A percentile compares a stretch with the other conserved stretches of the same genome.
phyloP scores from a whole-genome alignment of 1,140 invertebrate genomes.

The Zaprionus inermis region DNA sequence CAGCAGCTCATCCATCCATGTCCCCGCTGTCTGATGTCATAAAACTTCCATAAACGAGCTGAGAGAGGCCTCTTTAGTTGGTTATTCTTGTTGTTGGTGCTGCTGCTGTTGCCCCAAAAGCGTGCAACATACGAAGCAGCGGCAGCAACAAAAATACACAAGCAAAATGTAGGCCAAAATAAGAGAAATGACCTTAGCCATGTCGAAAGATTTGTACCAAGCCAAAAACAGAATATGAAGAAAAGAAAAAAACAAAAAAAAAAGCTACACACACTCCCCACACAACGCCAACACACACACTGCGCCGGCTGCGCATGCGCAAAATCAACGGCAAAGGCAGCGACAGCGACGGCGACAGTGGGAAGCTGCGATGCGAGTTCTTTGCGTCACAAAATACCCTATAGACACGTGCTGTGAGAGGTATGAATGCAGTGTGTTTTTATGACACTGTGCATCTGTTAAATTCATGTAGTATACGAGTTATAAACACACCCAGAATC shows the following conservation, averaged over 20 bases:
- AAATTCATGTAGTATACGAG: no score
- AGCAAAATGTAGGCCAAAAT: constrained; percentile 58
- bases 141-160: constrained; percentile 26
- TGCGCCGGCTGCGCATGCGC: constrained; percentile 38
- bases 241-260: constrained; percentile 4
- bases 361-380: constrained; percentile 4
- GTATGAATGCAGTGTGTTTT: no score
- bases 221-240: constrained; percentile 30
- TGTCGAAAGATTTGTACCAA: constrained; percentile 53
- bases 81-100: constrained; percentile 11
- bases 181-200: constrained; percentile 63
- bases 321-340: constrained; percentile 13
- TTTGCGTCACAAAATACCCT: constrained; percentile 22
- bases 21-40: constrained; percentile 39
- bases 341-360: constrained; percentile 3
- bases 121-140: constrained; percentile 21
- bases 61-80: constrained; percentile 7
- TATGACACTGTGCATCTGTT: no score
- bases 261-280: constrained; percentile 14
- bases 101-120: constrained; percentile 7
- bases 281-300: constrained; percentile 16
- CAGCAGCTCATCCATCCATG: constrained; percentile 23
- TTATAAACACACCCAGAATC: no score
- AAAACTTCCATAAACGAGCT: constrained; percentile 44
- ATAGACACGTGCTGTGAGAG: no score